Percentiles rank a stretch among this genome's conserved stretches.
Conservation (phyloP, 1,140 invertebrate species). For the Aphidius gifuensis region DNA sequence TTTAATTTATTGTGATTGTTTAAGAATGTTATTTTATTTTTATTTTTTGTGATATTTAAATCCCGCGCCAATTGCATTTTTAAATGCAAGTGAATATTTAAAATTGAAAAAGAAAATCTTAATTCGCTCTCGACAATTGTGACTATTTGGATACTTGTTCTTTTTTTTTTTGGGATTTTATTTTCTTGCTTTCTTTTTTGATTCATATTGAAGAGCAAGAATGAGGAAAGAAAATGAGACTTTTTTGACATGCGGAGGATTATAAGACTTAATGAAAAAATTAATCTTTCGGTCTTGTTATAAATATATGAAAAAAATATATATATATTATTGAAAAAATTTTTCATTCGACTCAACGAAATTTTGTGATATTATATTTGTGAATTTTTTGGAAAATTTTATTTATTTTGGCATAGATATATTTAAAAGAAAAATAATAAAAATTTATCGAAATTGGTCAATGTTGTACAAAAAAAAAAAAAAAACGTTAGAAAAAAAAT, state of each 20-base stretch:
- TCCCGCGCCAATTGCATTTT: slow-evolving; percentile 20
- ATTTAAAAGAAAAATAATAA: slow-evolving; percentile 15
- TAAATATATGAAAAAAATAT: slow-evolving; percentile 15
- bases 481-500: slow-evolving; percentile 8
- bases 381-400: slow-evolving; percentile 1
- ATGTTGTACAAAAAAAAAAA: slow-evolving; percentile 10
- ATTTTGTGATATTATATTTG: slow-evolving; percentile 14
- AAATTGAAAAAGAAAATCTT: slow-evolving; percentile 12
- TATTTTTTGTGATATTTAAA: background rate
- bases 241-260: slow-evolving; percentile 15
- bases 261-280: slow-evolving; percentile 5
- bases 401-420: too few species aligned
- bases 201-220: background rate
- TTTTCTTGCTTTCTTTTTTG: too few species aligned
- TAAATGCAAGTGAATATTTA: background rate
- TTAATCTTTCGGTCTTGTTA: slow-evolving; percentile 19
- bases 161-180: background rate
- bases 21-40: slow-evolving; percentile 13
- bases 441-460: slow-evolving; percentile 20
- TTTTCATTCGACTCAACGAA: slow-evolving; percentile 10
- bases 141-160: slow-evolving; percentile 30
- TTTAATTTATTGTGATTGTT: background rate
- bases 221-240: background rate
- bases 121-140: slow-evolving; percentile 21
- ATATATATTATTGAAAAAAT: slow-evolving; percentile 4